Evolutionary conservation across 2,888 invertebrate genomes (phyloP).

Genomic region (Timandra comae): DNA sequence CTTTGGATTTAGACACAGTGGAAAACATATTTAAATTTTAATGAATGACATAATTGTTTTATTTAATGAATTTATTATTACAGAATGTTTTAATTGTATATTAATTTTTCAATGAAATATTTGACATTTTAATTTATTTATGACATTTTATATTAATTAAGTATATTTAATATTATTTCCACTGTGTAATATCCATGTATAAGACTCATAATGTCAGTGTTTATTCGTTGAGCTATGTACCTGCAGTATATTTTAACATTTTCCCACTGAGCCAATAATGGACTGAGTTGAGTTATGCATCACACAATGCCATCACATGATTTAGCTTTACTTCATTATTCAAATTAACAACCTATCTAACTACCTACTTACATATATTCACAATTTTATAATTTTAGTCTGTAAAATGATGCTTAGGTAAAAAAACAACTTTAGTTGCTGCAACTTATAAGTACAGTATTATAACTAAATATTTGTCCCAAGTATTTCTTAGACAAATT

Average conservation of each 20-base stretch:
- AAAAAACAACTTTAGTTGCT: slow-evolving; percentile 30
- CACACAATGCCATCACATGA: slow-evolving; percentile 61
- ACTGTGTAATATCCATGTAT: no score
- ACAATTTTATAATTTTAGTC: slow-evolving; percentile 35
- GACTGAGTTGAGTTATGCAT: slow-evolving; percentile 48
- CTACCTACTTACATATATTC: slow-evolving; percentile 26
- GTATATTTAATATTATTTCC: slow-evolving; percentile 16
- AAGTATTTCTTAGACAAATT: slow-evolving; percentile 49
- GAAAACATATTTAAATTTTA: slow-evolving; percentile 11
- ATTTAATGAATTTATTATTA: slow-evolving; percentile 26
- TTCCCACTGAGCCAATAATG: slow-evolving; percentile 34
- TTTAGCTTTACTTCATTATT: slow-evolving; percentile 27
- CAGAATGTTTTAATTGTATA: no score
- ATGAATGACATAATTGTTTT: slow-evolving; percentile 22
- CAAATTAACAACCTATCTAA: slow-evolving; percentile 18
- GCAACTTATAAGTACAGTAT: slow-evolving; percentile 61
- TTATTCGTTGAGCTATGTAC: no score
- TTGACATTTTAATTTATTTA: no score
- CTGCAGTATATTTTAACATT: neutral
- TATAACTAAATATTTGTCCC: slow-evolving; percentile 43
- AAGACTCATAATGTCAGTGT: no score
- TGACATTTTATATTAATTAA: slow-evolving; percentile 22
- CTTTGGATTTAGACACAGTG: no score
- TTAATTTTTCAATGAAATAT: slow-evolving; percentile 28
- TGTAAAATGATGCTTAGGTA: slow-evolving; percentile 3